phyloP scores from a whole-genome alignment of 2,797 vertebrate genomes.

The Danio aesculapii region DNA sequence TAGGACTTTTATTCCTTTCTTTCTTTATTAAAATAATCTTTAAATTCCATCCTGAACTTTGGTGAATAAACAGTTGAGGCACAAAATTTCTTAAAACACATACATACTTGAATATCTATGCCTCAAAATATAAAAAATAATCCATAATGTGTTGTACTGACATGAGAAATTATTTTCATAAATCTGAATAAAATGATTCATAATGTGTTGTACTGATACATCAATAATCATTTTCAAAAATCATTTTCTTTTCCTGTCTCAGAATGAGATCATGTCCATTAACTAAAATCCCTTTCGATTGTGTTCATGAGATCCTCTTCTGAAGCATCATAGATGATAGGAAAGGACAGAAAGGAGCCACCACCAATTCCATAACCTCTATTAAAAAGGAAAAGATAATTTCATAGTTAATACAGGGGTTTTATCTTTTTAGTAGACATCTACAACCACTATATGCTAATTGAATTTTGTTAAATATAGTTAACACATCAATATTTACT shows the following conservation, averaged over 20 bases:
- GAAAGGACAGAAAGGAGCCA: constrained; percentile 61
- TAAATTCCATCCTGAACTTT: too few relatives aligned
- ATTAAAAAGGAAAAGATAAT: constrained; percentile 45
- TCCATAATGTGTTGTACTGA: too few relatives aligned
- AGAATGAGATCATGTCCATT: constrained; percentile 44
- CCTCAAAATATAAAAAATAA: background rate
- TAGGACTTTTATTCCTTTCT: background rate
- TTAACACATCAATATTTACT: background rate
- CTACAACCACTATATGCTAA: background rate
- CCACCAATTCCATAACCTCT: constrained; percentile 67
- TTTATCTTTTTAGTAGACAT: background rate
- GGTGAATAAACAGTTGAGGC: too few relatives aligned
- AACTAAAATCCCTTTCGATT: constrained; percentile 81
- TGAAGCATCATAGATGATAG: constrained; percentile 77
- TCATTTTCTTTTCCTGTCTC: background rate
- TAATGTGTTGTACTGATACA: background rate
- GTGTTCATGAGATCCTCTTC: constrained; percentile 84
- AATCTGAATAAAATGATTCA: background rate
- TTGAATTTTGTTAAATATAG: background rate
- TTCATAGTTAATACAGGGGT: background rate
- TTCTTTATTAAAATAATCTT: background rate
- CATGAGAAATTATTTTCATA: too few relatives aligned
- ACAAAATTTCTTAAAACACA: too few relatives aligned
- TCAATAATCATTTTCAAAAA: background rate
- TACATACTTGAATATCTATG: too few relatives aligned